Evolutionary conservation across 1,140 invertebrate genomes (phyloP).

Genomic region (Leptonema lineaticorne): DNA sequence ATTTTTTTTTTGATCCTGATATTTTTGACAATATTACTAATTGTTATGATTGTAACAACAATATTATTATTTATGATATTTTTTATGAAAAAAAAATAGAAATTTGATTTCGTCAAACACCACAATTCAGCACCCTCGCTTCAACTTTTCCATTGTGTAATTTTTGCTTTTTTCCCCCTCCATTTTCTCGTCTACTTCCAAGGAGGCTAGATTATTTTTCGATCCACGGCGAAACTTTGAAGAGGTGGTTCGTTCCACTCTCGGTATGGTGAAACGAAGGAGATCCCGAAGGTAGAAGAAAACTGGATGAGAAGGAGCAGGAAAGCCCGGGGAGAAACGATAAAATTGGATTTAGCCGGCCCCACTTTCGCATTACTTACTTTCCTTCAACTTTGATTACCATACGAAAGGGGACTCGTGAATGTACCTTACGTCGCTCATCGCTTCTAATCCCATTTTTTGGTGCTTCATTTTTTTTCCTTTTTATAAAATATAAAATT

Average conservation of each 20-base stretch:
- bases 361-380: conserved; percentile 41
- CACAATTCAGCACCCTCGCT: conserved; percentile 23
- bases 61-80: too few relatives aligned
- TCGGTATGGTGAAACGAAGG: conserved; percentile 2
- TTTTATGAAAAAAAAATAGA: too few relatives aligned
- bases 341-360: conserved; percentile 41
- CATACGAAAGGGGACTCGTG: conserved; percentile 38
- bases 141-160: conserved; percentile 38
- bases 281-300: conserved; percentile 10
- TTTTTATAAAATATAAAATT: not conserved
- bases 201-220: conserved; percentile 34
- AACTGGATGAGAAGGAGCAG: not conserved
- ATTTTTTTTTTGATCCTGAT: too few relatives aligned
- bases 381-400: conserved; percentile 42
- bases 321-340: conserved; percentile 25
- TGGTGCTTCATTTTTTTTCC: conserved; percentile 18
- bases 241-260: conserved; percentile 21
- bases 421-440: conserved; percentile 21
- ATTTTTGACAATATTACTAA: too few relatives aligned
- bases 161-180: conserved; percentile 24
- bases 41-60: too few relatives aligned
- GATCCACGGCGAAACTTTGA: conserved; percentile 26
- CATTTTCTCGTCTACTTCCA: conserved; percentile 11
- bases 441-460: too few relatives aligned
- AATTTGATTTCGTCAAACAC: conserved; percentile 7